Base-by-base conservation (phyloP, 2,888 invertebrate genomes). In the Rhaphigaster nebulosa region DNA sequence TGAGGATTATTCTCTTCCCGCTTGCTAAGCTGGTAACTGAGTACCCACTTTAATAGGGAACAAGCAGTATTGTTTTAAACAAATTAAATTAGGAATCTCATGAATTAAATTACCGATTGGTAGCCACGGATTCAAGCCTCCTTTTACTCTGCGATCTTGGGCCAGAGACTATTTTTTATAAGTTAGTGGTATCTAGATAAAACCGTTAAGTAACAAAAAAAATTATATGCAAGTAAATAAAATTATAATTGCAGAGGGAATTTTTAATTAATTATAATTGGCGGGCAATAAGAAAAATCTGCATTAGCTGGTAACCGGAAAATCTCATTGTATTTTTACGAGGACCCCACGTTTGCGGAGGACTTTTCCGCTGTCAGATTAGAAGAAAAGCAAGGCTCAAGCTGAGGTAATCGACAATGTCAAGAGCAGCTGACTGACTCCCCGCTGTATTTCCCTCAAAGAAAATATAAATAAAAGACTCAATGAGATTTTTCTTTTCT, bases 391-490 rank as follows among this genome's bases (percentile, higher is more conserved):
- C 45, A 45, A 84, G 84, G 84, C 84, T 45, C n/a, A 84, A 84
- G 45, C 84, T n/a, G 84, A 84, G 84, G 45, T 84, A 84, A 84
- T 84, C 84, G 84, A 50, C 84, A 84, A 50, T 84, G 84, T 84
- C 84, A 84, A 45, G 84, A n/a, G 84, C 84, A 84, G 84, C 84
- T 84, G 12, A 84, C 84, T 80, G 80, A 80, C 38, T 80, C 80
- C 26, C 23, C 29, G 38, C 20, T 50, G 41, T 26, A 50, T 50
- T 84, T 50, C 45, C 45, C 84, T 84, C 84, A 84, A 84, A 84
- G 84, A 84, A 84, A 84, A 84, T 84, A 84, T 84, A 84, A 84
- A 84, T 84, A 84, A 45, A 80, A 84, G 84, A 84, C 84, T 50
- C 84, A 84, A 84, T 84, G 84, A 84, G 84, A 84, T 84, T 84